Evolutionary conservation across 2,797 vertebrate species (phyloP).

Genomic region (Pteronotus mesoamericanus): DNA sequence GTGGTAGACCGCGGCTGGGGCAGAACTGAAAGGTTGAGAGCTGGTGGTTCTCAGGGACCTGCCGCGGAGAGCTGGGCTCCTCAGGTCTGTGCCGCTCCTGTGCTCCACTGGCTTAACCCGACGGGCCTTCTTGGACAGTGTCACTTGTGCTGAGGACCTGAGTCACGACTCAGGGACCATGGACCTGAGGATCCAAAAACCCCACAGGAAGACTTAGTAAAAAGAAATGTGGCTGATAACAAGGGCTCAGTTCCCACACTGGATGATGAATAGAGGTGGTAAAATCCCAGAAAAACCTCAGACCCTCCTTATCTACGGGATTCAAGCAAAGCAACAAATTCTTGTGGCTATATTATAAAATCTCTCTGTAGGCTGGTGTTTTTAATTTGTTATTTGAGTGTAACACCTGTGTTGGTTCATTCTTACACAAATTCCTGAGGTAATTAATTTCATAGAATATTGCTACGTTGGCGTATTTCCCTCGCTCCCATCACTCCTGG

Average conservation of each 20-base stretch:
- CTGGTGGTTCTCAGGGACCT: not conserved
- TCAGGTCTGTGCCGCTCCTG: not conserved
- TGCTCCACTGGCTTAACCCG: not conserved
- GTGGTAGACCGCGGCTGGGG: not conserved
- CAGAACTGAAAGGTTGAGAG: not conserved
- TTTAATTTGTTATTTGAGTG: slow-evolving; percentile 54
- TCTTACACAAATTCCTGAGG: slow-evolving; percentile 54
- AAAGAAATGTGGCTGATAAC: not conserved
- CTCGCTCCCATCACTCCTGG: slow-evolving; percentile 48
- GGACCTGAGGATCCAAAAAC: not conserved
- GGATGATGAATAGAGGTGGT: not conserved
- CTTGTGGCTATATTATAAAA: not conserved
- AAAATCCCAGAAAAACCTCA: not conserved
- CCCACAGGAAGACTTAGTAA: not conserved
- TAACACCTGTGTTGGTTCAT: slow-evolving; percentile 47
- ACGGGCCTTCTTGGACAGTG: not conserved
- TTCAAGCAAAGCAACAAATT: not conserved
- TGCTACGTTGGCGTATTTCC: slow-evolving; percentile 57
- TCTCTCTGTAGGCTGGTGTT: slow-evolving; percentile 24
- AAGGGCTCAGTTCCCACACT: not conserved
- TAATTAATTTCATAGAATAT: slow-evolving; percentile 64
- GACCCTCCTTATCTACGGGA: not conserved
- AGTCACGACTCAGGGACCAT: not conserved
- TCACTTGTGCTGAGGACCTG: not conserved
- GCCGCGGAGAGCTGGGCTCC: fast-evolving